Evolutionary conservation across 1,140 invertebrate genomes (phyloP), one percentile per base, ranked within the genome.

Genomic region (Macrocentrus cingulum): DNA sequence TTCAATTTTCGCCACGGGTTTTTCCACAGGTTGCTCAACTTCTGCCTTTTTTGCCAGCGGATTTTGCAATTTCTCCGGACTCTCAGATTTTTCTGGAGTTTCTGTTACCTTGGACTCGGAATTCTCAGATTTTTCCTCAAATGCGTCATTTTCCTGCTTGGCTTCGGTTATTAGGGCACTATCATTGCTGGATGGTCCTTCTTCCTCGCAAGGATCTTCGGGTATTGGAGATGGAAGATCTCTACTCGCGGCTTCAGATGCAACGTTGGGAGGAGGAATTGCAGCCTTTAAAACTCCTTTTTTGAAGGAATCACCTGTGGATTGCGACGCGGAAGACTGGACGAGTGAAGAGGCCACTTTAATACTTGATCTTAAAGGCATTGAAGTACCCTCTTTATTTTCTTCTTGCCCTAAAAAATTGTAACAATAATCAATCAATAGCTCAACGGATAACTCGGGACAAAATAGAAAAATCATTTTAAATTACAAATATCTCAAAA

Each of bases 221-320:
- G 74, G 68, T 20, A 78, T 76, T 5, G 77, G 76, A 1, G 77
- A 74, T 0, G 75, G 70, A 0, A 70, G 44, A 53, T 72, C 16
- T 54, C 66, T 48, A 49, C 8, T 3, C 15, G 59, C 13, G 56
- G 56, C 9, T 60, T 63, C 59, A n/a, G 34, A 6, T 37, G 67
- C 65, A 2, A 50, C 56, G 25, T 50, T 20, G 44, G 64, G 70
- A 0, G 36, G 39, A 3, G 54, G 53, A 22, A 60, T 70, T 2
- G 67, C 46, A 0, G 65, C 53, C 16, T 75, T 76, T 6, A 72
- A 51, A 6, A 72, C 39, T 29, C 60, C 64, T 53, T 65, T 66
- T 51, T 66, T 74, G 23, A 66, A 13, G 0, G 60, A 59, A 32
- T 60, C 62, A 18, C 22, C 50, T 1, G 56, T 1, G 1, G 48